phyloP scores from a whole-genome alignment of 2,888 invertebrate species.

The Diarsia dahlii region DNA sequence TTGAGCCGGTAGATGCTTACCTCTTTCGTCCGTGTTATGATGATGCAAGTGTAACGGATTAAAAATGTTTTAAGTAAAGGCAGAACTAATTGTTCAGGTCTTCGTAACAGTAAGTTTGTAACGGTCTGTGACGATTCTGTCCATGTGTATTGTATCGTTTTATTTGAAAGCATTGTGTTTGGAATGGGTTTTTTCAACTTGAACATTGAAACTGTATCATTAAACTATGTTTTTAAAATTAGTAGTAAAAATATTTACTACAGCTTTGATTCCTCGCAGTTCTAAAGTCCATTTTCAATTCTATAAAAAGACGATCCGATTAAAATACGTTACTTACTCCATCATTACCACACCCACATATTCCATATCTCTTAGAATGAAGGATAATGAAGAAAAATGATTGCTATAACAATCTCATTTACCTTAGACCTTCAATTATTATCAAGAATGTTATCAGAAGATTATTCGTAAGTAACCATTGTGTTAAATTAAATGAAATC shows the following conservation, averaged over 20 bases:
- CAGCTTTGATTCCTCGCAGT: not conserved
- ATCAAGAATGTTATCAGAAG: constrained; percentile 45
- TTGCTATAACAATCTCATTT: constrained; percentile 26
- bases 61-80: constrained; percentile 72
- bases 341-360: constrained; percentile 34
- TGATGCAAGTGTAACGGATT: constrained; percentile 73
- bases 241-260: not conserved
- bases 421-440: constrained; percentile 41
- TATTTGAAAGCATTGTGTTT: constrained; percentile 41
- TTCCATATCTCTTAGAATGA: constrained; percentile 25
- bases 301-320: constrained; percentile 1
- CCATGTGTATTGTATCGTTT: constrained; percentile 45
- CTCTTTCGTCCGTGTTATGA: constrained; percentile 54
- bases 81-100: constrained; percentile 76
- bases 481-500: not conserved
- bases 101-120: constrained; percentile 64
- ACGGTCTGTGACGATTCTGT: constrained; percentile 62
- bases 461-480: constrained; percentile 12
- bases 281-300: constrained; percentile 6
- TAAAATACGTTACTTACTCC: not conserved
- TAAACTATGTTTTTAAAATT: constrained; percentile 4
- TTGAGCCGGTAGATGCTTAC: constrained; percentile 51
- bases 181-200: constrained; percentile 40
- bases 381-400: constrained; percentile 24
- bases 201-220: constrained; percentile 23